Evolutionary conservation across 2,888 invertebrate species (phyloP).

Genomic region (Zygaena filipendulae): DNA sequence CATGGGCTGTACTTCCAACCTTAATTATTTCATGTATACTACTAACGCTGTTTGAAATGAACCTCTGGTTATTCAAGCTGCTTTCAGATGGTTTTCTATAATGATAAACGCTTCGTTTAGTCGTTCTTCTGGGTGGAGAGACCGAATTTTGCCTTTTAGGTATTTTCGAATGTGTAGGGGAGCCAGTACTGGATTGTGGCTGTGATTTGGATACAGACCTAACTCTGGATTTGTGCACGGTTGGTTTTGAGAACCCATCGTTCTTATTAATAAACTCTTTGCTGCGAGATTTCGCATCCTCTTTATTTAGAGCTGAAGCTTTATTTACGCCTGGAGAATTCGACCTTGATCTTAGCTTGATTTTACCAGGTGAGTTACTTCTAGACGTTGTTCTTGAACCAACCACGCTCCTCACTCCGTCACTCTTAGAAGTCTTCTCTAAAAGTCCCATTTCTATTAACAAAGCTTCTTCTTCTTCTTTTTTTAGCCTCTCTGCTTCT

Average conservation of each 20-base stretch:
- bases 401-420: slow-evolving; percentile 27
- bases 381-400: slow-evolving; percentile 40
- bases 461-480: slow-evolving; percentile 55
- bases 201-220: slow-evolving; percentile 47
- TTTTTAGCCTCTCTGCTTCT: slow-evolving; percentile 45
- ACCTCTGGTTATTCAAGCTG: slow-evolving; percentile 41
- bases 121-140: slow-evolving; percentile 40
- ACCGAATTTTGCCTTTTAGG: slow-evolving; percentile 57
- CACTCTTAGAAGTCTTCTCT: slow-evolving; percentile 35
- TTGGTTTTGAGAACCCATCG: slow-evolving; percentile 33
- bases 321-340: slow-evolving; percentile 55
- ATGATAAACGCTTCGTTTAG: slow-evolving; percentile 24
- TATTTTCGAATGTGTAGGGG: slow-evolving; percentile 59
- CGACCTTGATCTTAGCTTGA: slow-evolving; percentile 48
- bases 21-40: slow-evolving; percentile 57
- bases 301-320: slow-evolving; percentile 35
- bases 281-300: slow-evolving; percentile 31
- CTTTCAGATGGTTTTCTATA: slow-evolving; percentile 31
- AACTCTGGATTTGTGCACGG: slow-evolving; percentile 41
- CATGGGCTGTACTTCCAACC: slow-evolving; percentile 47
- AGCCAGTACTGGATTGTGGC: slow-evolving; percentile 56
- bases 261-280: slow-evolving; percentile 35
- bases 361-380: slow-evolving; percentile 49
- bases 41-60: slow-evolving; percentile 58
- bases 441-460: slow-evolving; percentile 57